Evolutionary conservation across 2,888 invertebrate species (phyloP), one percentile per base, ranked within the genome.

Genomic region (Nezara viridula): DNA sequence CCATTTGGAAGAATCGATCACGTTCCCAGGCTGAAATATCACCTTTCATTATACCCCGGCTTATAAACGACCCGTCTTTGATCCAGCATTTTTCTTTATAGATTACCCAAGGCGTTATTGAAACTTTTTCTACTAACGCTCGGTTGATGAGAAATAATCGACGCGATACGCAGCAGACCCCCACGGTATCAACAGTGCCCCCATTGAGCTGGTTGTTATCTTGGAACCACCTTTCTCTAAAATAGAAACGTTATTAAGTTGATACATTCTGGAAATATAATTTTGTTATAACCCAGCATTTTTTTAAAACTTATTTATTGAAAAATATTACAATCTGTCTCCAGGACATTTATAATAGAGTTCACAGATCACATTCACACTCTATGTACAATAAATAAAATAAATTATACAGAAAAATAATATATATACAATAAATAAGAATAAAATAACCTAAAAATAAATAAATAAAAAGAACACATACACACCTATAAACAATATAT

Each of bases 61-160:
- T 81, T 81, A 81, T 81, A 81, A 81, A 81, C 81, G 81, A 47
- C 81, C 44, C 44, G n/a, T 47, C 81, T 81, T 81, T 81, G 81
- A 81, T 81, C 81, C 44, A 5, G 44, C 81, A 81, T 81, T 81
- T 81, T 81, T 81, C 81, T 81, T 81, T 47, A 81, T 81, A 81
- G 81, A 81, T 81, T 81, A 81, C 44, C 12, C 81, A 40, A 32
- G 81, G 81, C 44, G 81, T 81, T 81, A 81, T 81, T 81, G 81
- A 81, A 81, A 81, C 81, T 81, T 47, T 81, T 81, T 81, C 81
- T 81, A 40, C n/a, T 81, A 47, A 44, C 40, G 44, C 44, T 81
- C n/a, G 14, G 44, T 44, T 81, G 44, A 81, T 81, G 81, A 81
- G 44, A 44, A 77, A 77, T 77, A 77, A 77, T 77, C 2, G 37